Percentiles rank a stretch among this genome's conserved stretches.
phyloP scores from a whole-genome alignment of 2,113 vertebrate species.

The Zosterops borbonicus region DNA sequence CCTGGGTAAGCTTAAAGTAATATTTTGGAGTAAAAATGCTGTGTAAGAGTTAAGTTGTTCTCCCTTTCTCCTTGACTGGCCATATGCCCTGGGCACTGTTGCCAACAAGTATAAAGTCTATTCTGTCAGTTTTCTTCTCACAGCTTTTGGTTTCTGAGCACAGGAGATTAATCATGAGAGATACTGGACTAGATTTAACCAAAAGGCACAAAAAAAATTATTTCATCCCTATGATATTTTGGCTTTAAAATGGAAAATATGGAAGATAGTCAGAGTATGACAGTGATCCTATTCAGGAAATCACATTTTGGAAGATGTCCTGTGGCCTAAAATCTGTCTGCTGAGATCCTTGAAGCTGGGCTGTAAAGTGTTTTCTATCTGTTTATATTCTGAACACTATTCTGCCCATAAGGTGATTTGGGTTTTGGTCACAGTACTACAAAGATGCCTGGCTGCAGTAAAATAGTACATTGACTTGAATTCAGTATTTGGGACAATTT shows the following conservation, averaged over 20 bases:
- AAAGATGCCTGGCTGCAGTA: not conserved
- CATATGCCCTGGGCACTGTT: constrained; percentile 2
- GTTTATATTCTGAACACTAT: not conserved
- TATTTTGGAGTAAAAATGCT: not conserved
- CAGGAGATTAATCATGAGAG: not conserved
- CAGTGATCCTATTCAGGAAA: not conserved
- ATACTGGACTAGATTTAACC: not conserved
- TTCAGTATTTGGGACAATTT: not conserved
- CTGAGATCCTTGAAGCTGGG: not conserved
- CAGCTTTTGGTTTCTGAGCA: not conserved
- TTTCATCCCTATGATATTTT: not conserved
- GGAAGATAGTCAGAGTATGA: not conserved
- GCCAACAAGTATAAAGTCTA: constrained; percentile 6
- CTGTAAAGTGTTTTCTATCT: not conserved
- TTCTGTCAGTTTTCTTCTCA: constrained; percentile 31
- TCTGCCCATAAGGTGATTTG: not conserved
- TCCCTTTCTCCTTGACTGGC: not conserved
- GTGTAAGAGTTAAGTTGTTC: constrained; percentile 21
- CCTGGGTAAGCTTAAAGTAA: not conserved
- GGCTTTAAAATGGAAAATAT: not conserved
- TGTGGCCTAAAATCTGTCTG: not conserved
- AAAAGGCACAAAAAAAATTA: not conserved
- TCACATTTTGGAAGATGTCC: not conserved
- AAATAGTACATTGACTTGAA: not conserved
- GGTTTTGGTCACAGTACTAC: not conserved